These are phyloP conservation scores for Salticus scenicus DNA, from an alignment of 2,888 invertebrate species.

Conservation along the genomic window DNA sequence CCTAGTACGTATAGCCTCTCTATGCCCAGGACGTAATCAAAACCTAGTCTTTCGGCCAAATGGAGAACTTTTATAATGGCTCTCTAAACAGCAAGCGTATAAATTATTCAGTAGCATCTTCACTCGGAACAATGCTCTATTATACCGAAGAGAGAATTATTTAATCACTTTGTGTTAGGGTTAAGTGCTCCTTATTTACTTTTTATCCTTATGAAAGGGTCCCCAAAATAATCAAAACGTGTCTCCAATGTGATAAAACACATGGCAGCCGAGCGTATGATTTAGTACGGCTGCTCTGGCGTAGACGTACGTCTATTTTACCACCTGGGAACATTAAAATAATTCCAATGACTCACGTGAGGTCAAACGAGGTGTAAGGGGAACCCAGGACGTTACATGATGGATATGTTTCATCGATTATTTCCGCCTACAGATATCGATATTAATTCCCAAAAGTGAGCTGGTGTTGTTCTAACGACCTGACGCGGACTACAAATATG, in stretches of 20 bases:
- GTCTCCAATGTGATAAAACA: not conserved
- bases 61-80: too few species aligned
- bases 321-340: conserved; percentile 59
- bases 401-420: conserved; percentile 62
- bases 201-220: too few species aligned
- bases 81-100: too few species aligned
- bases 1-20: too few species aligned
- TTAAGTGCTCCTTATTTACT: too few species aligned
- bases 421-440: conserved; percentile 15
- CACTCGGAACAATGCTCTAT: too few species aligned
- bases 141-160: too few species aligned
- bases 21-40: too few species aligned
- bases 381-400: conserved; percentile 25
- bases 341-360: conserved; percentile 44
- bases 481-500: not conserved
- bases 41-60: too few species aligned
- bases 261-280: not conserved
- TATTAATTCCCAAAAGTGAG: conserved; percentile 2
- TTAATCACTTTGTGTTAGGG: too few species aligned
- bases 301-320: conserved; percentile 50
- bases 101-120: too few species aligned
- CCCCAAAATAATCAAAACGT: not conserved
- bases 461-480: conserved; percentile 11
- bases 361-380: conserved; percentile 45
- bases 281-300: not conserved